phyloP scores from a whole-genome alignment of 2,888 invertebrate genomes.

The Calameuta idolon region DNA sequence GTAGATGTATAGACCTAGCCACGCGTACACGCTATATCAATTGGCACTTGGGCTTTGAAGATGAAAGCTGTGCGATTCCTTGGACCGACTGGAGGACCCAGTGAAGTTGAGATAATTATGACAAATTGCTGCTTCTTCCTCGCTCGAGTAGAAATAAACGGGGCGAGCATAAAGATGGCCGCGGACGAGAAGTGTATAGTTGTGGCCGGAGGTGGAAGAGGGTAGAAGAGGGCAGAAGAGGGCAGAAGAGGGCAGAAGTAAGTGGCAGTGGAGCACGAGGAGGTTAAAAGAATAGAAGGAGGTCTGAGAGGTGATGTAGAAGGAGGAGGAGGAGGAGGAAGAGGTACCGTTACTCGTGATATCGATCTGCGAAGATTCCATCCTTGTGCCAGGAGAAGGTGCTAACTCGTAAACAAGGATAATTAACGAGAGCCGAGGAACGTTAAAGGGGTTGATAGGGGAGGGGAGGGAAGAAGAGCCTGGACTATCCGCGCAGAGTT shows the following conservation, averaged over 20 bases:
- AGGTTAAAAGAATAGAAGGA: conserved; percentile 11
- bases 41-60: too few relatives aligned
- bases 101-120: conserved; percentile 7
- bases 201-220: background rate
- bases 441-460: too few relatives aligned
- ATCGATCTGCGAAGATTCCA: conserved; percentile 17
- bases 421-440: background rate
- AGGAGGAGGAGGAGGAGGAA: conserved; percentile 4
- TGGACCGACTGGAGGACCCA: too few relatives aligned
- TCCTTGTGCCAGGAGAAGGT: background rate
- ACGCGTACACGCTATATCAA: too few relatives aligned
- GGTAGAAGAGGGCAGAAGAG: background rate
- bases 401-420: background rate
- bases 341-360: conserved; percentile 27
- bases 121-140: conserved; percentile 12
- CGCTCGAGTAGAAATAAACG: background rate
- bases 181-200: background rate
- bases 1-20: too few relatives aligned
- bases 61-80: too few relatives aligned
- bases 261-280: background rate
- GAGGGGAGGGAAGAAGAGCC: conserved; percentile 21
- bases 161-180: background rate
- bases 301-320: conserved; percentile 9
- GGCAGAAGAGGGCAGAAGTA: background rate
- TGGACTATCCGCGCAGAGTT: conserved; percentile 28